These are phyloP conservation scores for Ceryle rudis DNA, from an alignment of 2,797 vertebrate species.

Conservation along the genomic window DNA sequence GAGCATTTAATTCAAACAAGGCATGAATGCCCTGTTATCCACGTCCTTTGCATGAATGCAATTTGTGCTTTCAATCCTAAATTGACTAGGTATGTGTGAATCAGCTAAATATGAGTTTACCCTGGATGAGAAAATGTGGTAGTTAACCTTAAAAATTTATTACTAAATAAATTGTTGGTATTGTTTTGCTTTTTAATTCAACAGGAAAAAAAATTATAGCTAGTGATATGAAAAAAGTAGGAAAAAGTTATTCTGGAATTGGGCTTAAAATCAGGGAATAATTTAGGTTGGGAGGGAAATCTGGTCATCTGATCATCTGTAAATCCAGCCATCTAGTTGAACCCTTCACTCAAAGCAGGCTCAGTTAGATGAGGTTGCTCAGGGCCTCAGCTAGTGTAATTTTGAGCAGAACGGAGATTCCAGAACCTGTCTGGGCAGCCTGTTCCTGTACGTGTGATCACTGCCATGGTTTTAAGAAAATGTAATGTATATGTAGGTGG, in stretches of 20 bases:
- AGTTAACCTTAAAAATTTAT: neutral
- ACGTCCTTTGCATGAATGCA: neutral
- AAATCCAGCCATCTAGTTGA: neutral
- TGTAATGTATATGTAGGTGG: too few species aligned
- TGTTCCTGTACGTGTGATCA: neutral
- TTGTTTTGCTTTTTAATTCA: neutral
- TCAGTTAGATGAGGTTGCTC: neutral
- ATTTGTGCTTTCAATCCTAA: neutral
- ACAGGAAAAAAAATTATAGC: neutral
- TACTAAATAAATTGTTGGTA: neutral
- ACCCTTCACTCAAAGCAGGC: neutral
- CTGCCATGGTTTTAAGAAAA: neutral
- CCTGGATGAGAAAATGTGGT: neutral
- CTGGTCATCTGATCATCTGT: neutral
- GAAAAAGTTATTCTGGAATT: neutral
- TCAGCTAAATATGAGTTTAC: neutral
- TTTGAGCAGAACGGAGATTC: too few species aligned
- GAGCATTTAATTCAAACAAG: neutral
- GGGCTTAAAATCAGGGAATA: neutral
- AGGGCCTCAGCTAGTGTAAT: neutral
- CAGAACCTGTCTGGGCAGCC: too few species aligned
- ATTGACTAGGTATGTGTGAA: neutral
- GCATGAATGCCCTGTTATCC: neutral
- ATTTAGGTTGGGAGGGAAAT: neutral
- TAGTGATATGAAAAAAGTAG: neutral